phyloP scores from a whole-genome alignment of 1,140 invertebrate species.

The Halyomorpha halys region DNA sequence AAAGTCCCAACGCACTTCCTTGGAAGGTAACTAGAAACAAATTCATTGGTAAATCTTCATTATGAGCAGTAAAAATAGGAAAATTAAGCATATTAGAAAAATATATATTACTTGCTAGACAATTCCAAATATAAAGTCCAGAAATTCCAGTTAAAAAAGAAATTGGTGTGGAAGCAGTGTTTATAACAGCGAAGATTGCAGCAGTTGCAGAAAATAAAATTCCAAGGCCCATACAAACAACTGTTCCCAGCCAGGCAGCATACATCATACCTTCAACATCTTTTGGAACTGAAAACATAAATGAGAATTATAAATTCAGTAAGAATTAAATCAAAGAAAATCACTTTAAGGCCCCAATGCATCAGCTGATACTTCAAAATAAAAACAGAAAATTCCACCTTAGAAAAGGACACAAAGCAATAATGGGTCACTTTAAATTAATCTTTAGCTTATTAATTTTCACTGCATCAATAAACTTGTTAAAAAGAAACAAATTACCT shows the following conservation, averaged over 20 bases:
- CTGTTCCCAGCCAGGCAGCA: slow-evolving; percentile 58
- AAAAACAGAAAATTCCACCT: no score
- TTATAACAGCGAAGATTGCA: slow-evolving; percentile 64
- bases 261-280: slow-evolving; percentile 57
- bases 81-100: not conserved
- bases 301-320: no score
- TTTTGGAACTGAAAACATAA: slow-evolving; percentile 40
- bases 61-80: not conserved
- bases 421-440: no score
- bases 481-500: no score
- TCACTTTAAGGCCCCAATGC: no score
- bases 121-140: slow-evolving; percentile 72
- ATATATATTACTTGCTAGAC: slow-evolving; percentile 51
- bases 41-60: slow-evolving; percentile 29
- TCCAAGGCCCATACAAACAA: slow-evolving; percentile 51
- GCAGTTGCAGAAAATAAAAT: slow-evolving; percentile 55
- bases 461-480: no score
- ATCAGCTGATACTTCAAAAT: no score
- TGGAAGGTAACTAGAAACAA: slow-evolving; percentile 57
- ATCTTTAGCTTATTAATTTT: no score
- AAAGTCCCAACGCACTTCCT: slow-evolving; percentile 55
- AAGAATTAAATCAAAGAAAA: no score
- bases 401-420: no score
- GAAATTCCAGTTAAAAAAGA: slow-evolving; percentile 59
- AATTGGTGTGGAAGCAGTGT: slow-evolving; percentile 62